Conservation (phyloP, 2,113 vertebrate genomes). For the Polyodon spathula region DNA sequence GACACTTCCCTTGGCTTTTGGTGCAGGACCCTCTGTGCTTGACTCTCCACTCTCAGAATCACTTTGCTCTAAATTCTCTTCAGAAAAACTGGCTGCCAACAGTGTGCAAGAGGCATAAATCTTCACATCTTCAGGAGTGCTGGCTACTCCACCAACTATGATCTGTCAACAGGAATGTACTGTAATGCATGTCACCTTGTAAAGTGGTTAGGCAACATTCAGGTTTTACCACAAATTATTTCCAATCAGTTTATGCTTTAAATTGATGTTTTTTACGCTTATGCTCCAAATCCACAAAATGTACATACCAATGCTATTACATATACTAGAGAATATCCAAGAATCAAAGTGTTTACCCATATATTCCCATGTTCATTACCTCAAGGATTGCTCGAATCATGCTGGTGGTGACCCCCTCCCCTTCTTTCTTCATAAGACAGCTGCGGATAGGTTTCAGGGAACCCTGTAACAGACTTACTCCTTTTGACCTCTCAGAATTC, state of each 20-base stretch:
- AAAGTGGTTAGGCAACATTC: too few species aligned
- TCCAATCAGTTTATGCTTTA: too few species aligned
- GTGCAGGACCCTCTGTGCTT: background rate
- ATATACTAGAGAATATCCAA: too few species aligned
- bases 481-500: constrained; percentile 77
- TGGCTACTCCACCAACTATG: constrained; percentile 82
- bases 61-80: constrained; percentile 19
- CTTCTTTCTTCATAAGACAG: constrained; percentile 73
- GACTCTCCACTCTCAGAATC: constrained; percentile 20
- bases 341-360: too few species aligned
- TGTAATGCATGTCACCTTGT: background rate
- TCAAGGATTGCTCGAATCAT: constrained; percentile 94
- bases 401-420: constrained; percentile 73
- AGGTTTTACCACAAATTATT: too few species aligned
- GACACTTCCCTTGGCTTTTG: constrained; percentile 18
- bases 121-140: constrained; percentile 72
- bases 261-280: too few species aligned
- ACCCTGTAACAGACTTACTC: constrained; percentile 70
- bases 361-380: too few species aligned
- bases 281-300: too few species aligned
- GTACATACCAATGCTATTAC: too few species aligned
- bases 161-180: constrained; percentile 57
- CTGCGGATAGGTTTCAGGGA: constrained; percentile 78
- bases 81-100: constrained; percentile 64
- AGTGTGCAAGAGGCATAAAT: constrained; percentile 83